phyloP scores from a whole-genome alignment of 2,113 vertebrate species.

The Caranx ignobilis region DNA sequence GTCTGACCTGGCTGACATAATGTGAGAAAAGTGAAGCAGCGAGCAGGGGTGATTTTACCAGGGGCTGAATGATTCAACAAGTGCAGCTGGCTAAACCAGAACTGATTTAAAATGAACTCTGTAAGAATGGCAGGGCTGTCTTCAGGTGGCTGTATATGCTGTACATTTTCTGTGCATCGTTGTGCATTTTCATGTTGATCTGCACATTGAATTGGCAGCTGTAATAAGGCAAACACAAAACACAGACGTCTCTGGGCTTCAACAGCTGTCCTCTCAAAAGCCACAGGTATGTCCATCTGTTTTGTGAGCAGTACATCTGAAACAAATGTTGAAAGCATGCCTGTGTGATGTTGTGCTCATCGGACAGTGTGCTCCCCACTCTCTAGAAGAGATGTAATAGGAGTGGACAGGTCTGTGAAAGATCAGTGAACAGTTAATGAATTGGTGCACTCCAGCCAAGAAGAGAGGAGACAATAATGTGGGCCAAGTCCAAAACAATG shows the following conservation, averaged over 20 bases:
- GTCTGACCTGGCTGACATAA: neutral
- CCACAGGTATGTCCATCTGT: slow-evolving; percentile 29
- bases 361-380: neutral
- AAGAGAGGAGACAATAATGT: slow-evolving; percentile 10
- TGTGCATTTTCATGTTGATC: neutral
- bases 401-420: slow-evolving; percentile 39
- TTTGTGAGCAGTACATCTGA: neutral
- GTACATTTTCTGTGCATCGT: neutral
- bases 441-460: neutral
- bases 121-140: neutral
- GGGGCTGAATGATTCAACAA: neutral
- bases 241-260: neutral
- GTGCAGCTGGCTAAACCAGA: neutral
- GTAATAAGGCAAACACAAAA: slow-evolving; percentile 16
- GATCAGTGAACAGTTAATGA: slow-evolving; percentile 51
- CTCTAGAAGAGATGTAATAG: slow-evolving; percentile 23
- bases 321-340: slow-evolving; percentile 11
- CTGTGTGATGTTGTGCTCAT: slow-evolving; percentile 8
- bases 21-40: slow-evolving; percentile 9
- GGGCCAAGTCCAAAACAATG: slow-evolving; percentile 15
- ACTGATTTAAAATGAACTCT: neutral
- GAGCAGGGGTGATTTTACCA: slow-evolving; percentile 12
- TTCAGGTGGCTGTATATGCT: neutral
- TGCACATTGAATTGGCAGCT: neutral
- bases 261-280: slow-evolving; percentile 13